Percentiles rank a stretch among this genome's conserved stretches.
Evolutionary conservation across 1,140 invertebrate species (phyloP).

Genomic region (Pantala flavescens): DNA sequence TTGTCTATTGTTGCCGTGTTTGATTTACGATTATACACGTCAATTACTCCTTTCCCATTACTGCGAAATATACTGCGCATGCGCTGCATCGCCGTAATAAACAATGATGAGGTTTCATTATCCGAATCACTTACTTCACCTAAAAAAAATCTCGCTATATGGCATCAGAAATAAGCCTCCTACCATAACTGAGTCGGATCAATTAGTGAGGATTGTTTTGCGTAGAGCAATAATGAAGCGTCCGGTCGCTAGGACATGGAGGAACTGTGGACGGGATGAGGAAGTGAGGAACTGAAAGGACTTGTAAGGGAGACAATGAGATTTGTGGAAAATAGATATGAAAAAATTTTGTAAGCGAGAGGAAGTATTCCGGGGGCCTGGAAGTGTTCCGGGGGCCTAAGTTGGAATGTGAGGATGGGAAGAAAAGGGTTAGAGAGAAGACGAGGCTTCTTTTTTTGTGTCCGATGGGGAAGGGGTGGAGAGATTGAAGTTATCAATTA

Average conservation of each 20-base stretch:
- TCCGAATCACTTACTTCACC: too few relatives aligned
- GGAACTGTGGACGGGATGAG: neutral
- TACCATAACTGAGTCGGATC: too few relatives aligned
- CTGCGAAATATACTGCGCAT: too few relatives aligned
- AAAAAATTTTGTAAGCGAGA: neutral
- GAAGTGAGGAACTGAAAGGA: neutral
- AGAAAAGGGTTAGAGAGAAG: neutral
- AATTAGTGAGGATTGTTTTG: too few relatives aligned
- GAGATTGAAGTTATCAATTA: conserved; percentile 10
- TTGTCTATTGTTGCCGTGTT: too few relatives aligned
- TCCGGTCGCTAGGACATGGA: neutral
- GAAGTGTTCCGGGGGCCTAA: neutral
- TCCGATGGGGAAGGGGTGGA: neutral
- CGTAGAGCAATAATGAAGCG: neutral
- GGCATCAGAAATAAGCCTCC: too few relatives aligned
- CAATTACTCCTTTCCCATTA: too few relatives aligned
- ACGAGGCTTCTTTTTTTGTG: neutral
- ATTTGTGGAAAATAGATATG: neutral
- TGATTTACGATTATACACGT: too few relatives aligned
- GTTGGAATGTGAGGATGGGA: neutral
- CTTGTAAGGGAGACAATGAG: neutral
- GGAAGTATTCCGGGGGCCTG: neutral
- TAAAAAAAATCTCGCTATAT: too few relatives aligned
- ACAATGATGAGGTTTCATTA: too few relatives aligned
- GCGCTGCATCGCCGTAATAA: too few relatives aligned